Base-by-base conservation (phyloP, 1,140 invertebrate species). In the Diploscapter pachys region DNA sequence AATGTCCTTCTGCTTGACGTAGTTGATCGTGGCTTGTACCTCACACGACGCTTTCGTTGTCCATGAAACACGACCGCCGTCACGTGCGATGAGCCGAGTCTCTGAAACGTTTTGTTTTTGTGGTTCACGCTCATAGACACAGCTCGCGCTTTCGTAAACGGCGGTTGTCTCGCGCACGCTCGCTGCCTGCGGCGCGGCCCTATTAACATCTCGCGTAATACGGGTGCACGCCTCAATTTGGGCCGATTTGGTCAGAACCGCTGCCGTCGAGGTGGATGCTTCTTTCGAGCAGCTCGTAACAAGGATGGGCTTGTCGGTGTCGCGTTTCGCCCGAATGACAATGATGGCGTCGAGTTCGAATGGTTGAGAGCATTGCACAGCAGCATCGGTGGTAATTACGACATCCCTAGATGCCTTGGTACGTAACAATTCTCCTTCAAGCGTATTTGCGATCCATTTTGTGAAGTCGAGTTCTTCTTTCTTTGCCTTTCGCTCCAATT, bases 21-120 rank as follows among this genome's bases (percentile, higher is more conserved):
- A 13, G 5, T 67, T 53, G 49, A 74, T 11, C 49, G 31, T 59
- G 2, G 63, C 65, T 50, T 74, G 57, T 11, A 69, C 55, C 11
- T 56, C n/a, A 13, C 50, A 55, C 50, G 63, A 54, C 4, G 73
- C 73, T 59, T 53, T 65, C 31, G 73, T 69, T n/a, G 53, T 61
- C 54, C 61, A 65, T 2, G 13, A 31, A 54, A 74, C 68, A 0
- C 48, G 52, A 52, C 73, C 73, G 3, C 73, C 73, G 8, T 74
- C 52, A 63, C 73, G 68, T 31, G 66, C 54, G 5, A 55, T 59
- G 65, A 57, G 53, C 13, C n/a, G 55, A 13, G 57, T 74, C 56
- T 74, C 73, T 74, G 73, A 74, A 74, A 74, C 50, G 65, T 64
- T 52, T 51, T 68, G 51, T 59, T 69, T 65, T 50, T 68, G 65